phyloP scores from a whole-genome alignment of 2,888 invertebrate genomes.

The Frankliniella fusca region DNA sequence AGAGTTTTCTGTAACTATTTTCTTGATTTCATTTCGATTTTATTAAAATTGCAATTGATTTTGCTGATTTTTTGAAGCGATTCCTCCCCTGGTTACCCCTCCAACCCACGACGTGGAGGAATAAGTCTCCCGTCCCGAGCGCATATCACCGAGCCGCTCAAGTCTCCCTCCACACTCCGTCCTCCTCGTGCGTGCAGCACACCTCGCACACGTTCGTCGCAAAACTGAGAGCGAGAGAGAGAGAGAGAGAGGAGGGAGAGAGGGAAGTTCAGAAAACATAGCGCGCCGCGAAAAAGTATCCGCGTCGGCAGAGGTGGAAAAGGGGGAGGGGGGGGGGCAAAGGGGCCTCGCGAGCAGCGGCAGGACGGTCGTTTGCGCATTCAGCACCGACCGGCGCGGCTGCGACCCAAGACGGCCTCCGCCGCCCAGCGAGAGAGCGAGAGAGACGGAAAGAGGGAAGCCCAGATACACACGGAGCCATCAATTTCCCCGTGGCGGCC shows the following conservation, averaged over 20 bases:
- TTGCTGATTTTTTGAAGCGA: no score
- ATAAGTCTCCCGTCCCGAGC: no score
- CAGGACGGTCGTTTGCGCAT: conserved; percentile 10
- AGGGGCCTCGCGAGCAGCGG: background rate
- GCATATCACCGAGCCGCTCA: no score
- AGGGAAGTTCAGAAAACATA: background rate
- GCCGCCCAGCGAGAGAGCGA: background rate
- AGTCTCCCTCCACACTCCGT: no score
- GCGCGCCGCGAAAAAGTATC: background rate
- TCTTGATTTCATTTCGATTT: no score
- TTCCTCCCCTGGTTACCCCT: no score
- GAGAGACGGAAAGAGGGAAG: background rate
- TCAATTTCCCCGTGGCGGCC: background rate
- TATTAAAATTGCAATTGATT: no score
- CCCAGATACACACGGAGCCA: conserved; percentile 4
- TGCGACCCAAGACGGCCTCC: background rate
- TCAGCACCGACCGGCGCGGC: background rate
- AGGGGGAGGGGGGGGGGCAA: background rate
- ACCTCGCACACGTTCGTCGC: no score
- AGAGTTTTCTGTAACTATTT: no score
- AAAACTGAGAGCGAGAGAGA: background rate
- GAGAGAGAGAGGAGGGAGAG: background rate
- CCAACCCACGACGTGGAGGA: no score
- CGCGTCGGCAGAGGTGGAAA: background rate
- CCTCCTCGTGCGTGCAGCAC: no score